These are phyloP conservation scores for Tigriopus californicus DNA, from an alignment of 2,888 invertebrate species.

Conservation along the genomic window DNA sequence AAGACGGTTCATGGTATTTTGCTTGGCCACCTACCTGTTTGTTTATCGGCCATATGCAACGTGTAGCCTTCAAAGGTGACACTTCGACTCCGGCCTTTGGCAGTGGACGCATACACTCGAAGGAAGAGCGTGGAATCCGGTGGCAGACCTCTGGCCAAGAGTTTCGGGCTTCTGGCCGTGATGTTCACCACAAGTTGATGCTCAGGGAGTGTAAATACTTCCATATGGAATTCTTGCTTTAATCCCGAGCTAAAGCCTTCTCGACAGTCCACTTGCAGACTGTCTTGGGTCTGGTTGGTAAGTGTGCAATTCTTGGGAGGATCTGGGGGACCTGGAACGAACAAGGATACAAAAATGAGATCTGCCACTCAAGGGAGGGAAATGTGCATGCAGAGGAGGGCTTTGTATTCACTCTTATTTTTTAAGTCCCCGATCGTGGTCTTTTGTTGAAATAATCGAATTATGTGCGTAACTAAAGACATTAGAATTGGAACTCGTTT, in stretches of 20 bases:
- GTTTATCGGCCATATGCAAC: conserved; percentile 65
- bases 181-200: conserved; percentile 41
- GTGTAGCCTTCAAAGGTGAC: conserved; percentile 63
- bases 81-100: conserved; percentile 66
- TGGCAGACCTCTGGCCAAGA: conserved; percentile 43
- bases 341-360: no score
- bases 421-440: no score
- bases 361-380: no score
- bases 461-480: no score
- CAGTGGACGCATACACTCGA: conserved; percentile 64
- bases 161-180: conserved; percentile 22
- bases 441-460: no score
- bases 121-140: conserved; percentile 36
- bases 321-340: conserved; percentile 56
- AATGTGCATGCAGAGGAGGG: no score
- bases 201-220: conserved; percentile 38
- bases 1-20: neutral
- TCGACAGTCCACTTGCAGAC: conserved; percentile 62
- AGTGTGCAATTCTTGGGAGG: conserved; percentile 72
- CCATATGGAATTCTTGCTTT: conserved; percentile 66
- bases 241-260: conserved; percentile 74
- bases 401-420: no score
- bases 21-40: conserved; percentile 43
- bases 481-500: no score
- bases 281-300: conserved; percentile 64